Base-by-base conservation (phyloP, 2,888 invertebrate species). In the Meganola albula region DNA sequence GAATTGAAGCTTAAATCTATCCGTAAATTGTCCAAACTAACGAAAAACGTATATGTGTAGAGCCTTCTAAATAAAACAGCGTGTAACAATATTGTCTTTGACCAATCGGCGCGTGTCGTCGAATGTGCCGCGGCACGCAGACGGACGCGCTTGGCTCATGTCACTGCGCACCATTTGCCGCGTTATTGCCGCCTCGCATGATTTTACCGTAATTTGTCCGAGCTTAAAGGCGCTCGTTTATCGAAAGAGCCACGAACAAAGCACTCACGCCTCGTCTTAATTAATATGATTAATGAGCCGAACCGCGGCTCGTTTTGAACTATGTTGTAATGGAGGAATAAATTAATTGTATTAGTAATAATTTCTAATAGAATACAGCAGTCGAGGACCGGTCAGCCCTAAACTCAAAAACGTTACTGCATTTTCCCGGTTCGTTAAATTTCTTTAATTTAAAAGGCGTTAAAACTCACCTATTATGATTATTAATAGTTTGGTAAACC, bases 301-400 rank as follows among this genome's bases (percentile, higher is more conserved):
- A 55, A 54, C 62, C 49, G 74, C 82, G 84, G 82, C 71, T 44
- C 65, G 66, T 73, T 78, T 79, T 77, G 77, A 82, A 77, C 76
- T 74, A 74, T 74, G 71, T 73, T 77, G 75, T 79, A 83, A 84
- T 84, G 79, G 77, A 76, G 77, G 76, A 79, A 84, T 80, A 83
- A 82, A 84, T 85, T 84, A 82, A 84, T 80, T 82, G 75, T 77
- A 82, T 84, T 80, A 78, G 74, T 74, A 73, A 75, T 76, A 74
- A 69, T 76, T 73, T 72, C 71, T 83, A 80, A 79, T 82, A 79
- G 80, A 83, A 80, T 75, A 73, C 61, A 59, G 60, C 44, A 55
- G 49, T 51, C 48, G 38, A 60, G 58, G 58, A 60, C 58, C 61
- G 57, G 50, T 58, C 51, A 55, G 59, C 62, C 67, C 52, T 63